Percentiles rank a stretch among this genome's conserved stretches.
Conservation (phyloP, 2,113 vertebrate genomes). For the Lynx canadensis region DNA sequence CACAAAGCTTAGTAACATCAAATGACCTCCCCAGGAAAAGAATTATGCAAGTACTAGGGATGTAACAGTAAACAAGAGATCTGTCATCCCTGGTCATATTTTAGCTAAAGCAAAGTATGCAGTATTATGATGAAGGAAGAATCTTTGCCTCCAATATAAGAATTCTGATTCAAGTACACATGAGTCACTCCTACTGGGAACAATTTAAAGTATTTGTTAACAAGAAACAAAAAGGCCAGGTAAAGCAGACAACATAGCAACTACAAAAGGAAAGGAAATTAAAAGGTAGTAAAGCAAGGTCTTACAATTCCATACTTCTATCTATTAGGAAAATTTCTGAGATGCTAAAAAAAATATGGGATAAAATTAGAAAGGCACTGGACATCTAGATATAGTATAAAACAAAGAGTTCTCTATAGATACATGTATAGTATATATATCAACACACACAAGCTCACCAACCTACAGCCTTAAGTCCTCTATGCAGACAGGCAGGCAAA, state of each 20-base stretch:
- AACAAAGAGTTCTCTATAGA: background rate
- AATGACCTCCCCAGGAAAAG: background rate
- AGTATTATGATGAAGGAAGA: background rate
- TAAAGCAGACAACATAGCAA: background rate
- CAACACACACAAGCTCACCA: background rate
- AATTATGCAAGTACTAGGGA: background rate
- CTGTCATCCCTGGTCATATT: background rate
- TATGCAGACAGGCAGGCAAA: background rate
- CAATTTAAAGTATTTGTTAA: background rate
- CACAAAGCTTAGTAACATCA: background rate
- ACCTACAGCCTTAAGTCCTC: background rate
- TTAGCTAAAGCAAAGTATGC: background rate
- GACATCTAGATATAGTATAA: background rate
- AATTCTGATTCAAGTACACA: background rate
- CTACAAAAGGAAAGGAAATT: background rate
- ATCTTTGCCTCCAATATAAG: background rate
- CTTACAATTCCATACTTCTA: background rate
- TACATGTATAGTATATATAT: background rate
- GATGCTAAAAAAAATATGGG: background rate
- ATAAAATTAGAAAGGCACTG: background rate
- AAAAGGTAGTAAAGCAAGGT: background rate
- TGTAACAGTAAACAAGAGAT: background rate
- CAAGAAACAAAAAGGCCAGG: background rate
- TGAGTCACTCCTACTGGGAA: background rate
- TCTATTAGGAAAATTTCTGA: background rate